Base-by-base conservation (phyloP, 2,797 vertebrate genomes). In the Threskiornis aethiopicus region DNA sequence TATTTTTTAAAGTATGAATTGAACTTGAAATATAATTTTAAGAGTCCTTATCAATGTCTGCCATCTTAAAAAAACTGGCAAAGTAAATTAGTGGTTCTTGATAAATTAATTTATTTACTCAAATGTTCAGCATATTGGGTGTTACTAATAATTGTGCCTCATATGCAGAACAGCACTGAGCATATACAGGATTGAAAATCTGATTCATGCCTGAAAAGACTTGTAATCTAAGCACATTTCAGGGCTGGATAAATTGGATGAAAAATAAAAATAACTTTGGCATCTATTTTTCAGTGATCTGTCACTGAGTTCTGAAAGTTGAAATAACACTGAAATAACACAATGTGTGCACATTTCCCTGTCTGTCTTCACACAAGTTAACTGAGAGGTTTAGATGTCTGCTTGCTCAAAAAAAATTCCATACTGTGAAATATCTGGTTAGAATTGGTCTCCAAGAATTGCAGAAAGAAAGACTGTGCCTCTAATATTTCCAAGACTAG, bases 261-360 rank as follows among this genome's bases (percentile, higher is more conserved):
- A 93, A 87, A 94, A 94, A 77, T 77, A 80, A 89, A 93, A 88
- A 91, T 62, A 73, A 10, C 35, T 87, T 44, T 80, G 64, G 13
- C 47, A 77, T 70, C 78, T 91, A 35, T 83, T 92, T 92, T 94
- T 92, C 84, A 62, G 75, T 89, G 79, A 89, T 85, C 51, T 73
- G 55, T 94, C 81, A 70, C 25, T 47, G 66, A 73, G 13, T 89
- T 83, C 47, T 71, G 52, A 89, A 89, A 92, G 44, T 20, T 89
- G 33, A 87, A 92, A 78, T 86, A 92, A 86, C 24, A 44, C 6
- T 35, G 33, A 67, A 91, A 70, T 54, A 76, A 26, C 18, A 49
- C 25, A 55, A 11, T 33, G 21, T 82, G 16, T 79, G 21, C 21
- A 66, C 10, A 21, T 1, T 88, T 67, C 10, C 26, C 24, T 72